These are phyloP conservation scores for Erithacus rubecula DNA, from an alignment of 2,797 vertebrate genomes.

Conservation along the genomic window DNA sequence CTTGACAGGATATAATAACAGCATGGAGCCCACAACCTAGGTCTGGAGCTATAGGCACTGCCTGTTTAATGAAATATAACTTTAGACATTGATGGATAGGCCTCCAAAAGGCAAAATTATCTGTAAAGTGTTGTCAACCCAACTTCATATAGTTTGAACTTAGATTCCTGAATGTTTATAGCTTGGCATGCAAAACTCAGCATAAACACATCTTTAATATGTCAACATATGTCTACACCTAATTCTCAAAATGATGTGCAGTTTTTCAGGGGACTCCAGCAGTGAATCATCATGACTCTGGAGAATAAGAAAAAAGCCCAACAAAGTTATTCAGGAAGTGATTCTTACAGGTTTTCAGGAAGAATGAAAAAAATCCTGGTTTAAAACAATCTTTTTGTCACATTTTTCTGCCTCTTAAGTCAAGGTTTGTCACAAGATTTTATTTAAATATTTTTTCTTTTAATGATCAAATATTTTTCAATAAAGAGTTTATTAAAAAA, in stretches of 20 bases:
- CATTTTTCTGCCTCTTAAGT: not conserved
- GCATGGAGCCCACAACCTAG: fast-evolving
- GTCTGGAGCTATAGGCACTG: not conserved
- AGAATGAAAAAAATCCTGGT: not conserved
- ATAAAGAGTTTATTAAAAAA: not conserved
- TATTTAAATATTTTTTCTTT: not conserved
- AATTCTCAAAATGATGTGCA: not conserved
- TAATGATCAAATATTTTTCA: not conserved
- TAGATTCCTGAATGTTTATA: not conserved
- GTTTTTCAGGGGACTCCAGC: not conserved
- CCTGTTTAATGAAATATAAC: fast-evolving
- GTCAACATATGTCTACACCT: not conserved
- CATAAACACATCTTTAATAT: not conserved
- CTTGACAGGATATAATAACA: not conserved
- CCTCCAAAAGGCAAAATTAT: not conserved
- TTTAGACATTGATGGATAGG: not conserved
- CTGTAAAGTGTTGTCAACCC: not conserved
- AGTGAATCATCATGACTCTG: no score
- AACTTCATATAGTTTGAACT: not conserved
- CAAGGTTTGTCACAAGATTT: not conserved
- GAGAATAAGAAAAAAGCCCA: not conserved
- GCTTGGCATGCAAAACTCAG: not conserved
- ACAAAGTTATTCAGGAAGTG: not conserved
- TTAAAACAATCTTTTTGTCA: not conserved
- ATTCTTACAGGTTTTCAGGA: not conserved